A percentile compares a stretch with the other conserved stretches of the same genome.
Evolutionary conservation across 2,797 vertebrate species (phyloP).

Genomic region (Simalia tracyae): DNA sequence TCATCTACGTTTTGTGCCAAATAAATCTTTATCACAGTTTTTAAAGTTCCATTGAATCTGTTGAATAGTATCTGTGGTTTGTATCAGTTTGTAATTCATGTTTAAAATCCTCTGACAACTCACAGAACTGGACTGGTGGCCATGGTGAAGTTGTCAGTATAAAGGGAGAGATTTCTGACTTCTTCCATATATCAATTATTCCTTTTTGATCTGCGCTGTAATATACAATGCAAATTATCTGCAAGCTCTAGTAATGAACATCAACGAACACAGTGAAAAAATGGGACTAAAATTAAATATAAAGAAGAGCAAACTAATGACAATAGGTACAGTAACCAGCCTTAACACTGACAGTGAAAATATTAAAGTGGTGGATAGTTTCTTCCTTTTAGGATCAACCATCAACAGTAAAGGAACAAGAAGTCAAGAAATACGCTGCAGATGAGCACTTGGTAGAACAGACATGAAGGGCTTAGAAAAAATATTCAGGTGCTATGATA

Average conservation of each 20-base stretch:
- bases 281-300: background rate
- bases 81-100: background rate
- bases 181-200: background rate
- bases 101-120: background rate
- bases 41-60: background rate
- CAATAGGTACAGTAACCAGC: background rate
- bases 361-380: background rate
- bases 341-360: background rate
- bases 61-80: background rate
- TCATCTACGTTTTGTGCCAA: background rate
- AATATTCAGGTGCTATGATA: background rate
- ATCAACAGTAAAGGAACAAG: background rate
- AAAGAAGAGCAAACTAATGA: background rate
- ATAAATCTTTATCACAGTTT: background rate
- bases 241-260: background rate
- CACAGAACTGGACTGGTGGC: background rate
- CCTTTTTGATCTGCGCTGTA: background rate
- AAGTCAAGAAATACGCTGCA: background rate
- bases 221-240: background rate
- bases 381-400: background rate
- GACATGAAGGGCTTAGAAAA: background rate
- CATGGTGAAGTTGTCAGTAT: background rate
- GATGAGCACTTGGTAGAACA: background rate
- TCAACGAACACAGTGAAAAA: background rate
- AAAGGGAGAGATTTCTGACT: background rate